phyloP scores from a whole-genome alignment of 1,140 invertebrate genomes.

The Drosophila persimilis region DNA sequence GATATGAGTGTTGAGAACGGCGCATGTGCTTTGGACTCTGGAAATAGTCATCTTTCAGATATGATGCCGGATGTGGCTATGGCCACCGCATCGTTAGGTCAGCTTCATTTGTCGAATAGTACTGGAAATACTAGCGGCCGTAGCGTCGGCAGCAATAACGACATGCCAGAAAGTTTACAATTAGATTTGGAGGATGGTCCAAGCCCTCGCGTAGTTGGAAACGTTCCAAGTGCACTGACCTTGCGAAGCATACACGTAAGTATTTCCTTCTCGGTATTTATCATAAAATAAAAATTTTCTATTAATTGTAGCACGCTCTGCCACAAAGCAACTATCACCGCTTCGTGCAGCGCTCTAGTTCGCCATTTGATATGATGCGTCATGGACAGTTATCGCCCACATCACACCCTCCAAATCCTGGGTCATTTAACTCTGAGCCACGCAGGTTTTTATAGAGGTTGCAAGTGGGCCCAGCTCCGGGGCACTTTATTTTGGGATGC shows the following conservation, averaged over 20 bases:
- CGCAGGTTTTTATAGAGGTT: constrained; percentile 83
- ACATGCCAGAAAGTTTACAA: constrained; percentile 84
- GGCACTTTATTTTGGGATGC: constrained; percentile 77
- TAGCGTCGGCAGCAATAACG: constrained; percentile 45
- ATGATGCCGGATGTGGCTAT: constrained; percentile 95
- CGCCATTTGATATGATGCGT: constrained; percentile 74
- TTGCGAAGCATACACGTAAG: constrained; percentile 74
- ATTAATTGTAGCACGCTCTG: constrained; percentile 61
- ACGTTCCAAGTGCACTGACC: constrained; percentile 55
- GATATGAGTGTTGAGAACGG: constrained; percentile 54
- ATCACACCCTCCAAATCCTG: constrained; percentile 67
- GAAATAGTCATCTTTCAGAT: constrained; percentile 88
- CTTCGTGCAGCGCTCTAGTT: constrained; percentile 76
- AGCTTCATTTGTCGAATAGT: constrained; percentile 84
- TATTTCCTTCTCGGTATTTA: background rate
- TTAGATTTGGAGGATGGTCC: constrained; percentile 91
- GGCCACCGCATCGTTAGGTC: constrained; percentile 90
- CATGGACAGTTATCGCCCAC: constrained; percentile 73
- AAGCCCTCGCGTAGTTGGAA: constrained; percentile 84
- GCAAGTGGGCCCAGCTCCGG: constrained; percentile 74
- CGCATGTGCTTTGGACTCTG: constrained; percentile 65
- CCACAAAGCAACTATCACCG: constrained; percentile 77
- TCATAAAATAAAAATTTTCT: background rate
- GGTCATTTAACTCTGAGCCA: constrained; percentile 78
- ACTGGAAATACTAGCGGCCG: constrained; percentile 28